Percentiles rank a stretch among this genome's conserved stretches.
Evolutionary conservation across 2,113 vertebrate species (phyloP).

Genomic region (Podiceps cristatus): DNA sequence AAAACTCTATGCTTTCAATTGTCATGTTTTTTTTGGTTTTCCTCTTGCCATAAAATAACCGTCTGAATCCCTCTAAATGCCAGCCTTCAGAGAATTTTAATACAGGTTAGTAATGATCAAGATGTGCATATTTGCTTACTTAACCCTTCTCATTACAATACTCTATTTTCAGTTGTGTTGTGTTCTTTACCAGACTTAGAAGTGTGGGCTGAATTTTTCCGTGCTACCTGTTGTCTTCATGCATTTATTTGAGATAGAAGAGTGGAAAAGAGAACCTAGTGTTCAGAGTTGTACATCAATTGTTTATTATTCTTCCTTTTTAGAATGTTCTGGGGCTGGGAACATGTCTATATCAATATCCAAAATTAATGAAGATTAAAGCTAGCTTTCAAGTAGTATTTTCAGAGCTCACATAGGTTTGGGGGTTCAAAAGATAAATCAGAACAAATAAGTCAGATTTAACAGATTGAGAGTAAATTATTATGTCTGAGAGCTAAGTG

Average conservation of each 20-base stretch:
- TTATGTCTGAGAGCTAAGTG: not conserved
- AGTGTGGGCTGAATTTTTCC: not conserved
- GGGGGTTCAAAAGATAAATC: not conserved
- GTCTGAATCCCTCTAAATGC: not conserved
- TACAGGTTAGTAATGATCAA: not conserved
- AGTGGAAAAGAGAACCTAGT: not conserved
- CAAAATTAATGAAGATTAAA: not conserved
- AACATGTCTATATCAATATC: not conserved
- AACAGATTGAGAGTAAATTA: not conserved
- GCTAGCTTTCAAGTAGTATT: not conserved
- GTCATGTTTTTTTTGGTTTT: not conserved
- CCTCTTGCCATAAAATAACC: not conserved
- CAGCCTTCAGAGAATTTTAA: not conserved
- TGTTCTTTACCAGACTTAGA: not conserved
- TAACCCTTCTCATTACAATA: not conserved
- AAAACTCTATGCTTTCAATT: not conserved
- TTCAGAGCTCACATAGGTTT: not conserved
- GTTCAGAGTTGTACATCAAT: not conserved
- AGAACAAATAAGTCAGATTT: not conserved
- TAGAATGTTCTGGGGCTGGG: not conserved
- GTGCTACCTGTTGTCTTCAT: not conserved
- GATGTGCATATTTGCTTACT: not conserved
- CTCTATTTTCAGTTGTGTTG: not conserved
- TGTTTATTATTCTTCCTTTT: not conserved
- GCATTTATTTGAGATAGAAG: not conserved